phyloP scores from a whole-genome alignment of 2,113 vertebrate species.

The Brevimyrus niger region DNA sequence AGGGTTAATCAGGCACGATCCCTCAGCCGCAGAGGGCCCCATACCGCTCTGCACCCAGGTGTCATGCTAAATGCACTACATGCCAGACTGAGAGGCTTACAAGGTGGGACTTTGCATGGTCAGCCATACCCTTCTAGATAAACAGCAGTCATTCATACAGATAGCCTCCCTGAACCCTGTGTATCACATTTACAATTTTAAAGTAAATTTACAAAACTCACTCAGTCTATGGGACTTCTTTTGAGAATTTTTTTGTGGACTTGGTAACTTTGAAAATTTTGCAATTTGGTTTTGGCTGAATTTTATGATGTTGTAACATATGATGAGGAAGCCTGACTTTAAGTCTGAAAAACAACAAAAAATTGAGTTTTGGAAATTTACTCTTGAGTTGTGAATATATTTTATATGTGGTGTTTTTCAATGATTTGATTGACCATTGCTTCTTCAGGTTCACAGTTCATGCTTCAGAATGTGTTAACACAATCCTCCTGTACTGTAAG shows the following conservation, averaged over 20 bases:
- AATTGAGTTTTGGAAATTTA: neutral
- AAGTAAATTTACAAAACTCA: neutral
- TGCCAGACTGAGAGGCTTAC: neutral
- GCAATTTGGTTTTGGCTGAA: neutral
- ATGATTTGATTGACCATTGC: neutral
- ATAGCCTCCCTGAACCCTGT: neutral
- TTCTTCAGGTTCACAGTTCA: neutral
- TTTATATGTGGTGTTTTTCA: neutral
- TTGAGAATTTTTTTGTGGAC: neutral
- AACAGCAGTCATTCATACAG: neutral
- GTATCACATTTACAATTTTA: neutral
- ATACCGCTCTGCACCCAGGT: neutral
- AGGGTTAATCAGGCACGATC: conserved; percentile 26
- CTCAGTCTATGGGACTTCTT: neutral
- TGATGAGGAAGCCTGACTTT: neutral
- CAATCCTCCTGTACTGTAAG: neutral
- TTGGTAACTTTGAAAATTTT: neutral
- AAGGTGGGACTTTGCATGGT: neutral
- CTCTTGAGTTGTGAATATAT: neutral
- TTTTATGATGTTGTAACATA: neutral
- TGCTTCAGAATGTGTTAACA: neutral
- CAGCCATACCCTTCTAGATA: neutral
- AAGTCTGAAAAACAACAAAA: neutral
- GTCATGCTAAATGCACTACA: neutral
- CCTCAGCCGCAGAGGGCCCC: neutral